A percentile compares a stretch with the other conserved stretches of the same genome.
Evolutionary conservation across 2,797 vertebrate genomes (phyloP).

Genomic region (Scyliorhinus canicula): DNA sequence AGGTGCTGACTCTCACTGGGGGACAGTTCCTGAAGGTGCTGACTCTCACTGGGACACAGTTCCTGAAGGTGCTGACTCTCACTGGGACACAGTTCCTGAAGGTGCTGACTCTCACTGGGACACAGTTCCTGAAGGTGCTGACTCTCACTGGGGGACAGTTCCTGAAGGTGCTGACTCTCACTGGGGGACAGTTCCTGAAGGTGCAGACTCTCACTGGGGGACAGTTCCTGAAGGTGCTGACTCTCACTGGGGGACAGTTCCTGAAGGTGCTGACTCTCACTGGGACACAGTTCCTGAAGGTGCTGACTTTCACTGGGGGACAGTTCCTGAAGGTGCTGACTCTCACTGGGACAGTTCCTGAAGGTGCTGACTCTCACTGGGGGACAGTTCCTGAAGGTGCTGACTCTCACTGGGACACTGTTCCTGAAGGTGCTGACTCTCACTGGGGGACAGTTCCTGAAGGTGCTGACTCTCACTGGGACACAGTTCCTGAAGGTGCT

Average conservation of each 20-base stretch:
- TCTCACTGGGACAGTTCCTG: not conserved
- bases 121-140: not conserved
- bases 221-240: not conserved
- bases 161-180: not conserved
- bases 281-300: not conserved
- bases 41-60: not conserved
- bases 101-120: not conserved
- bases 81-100: not conserved
- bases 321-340: not conserved
- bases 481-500: not conserved
- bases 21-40: not conserved
- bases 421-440: not conserved
- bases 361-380: not conserved
- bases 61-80: not conserved
- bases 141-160: not conserved
- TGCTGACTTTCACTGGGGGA: not conserved
- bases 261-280: not conserved
- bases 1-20: not conserved
- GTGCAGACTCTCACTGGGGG: not conserved
- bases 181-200: not conserved
- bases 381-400: not conserved
- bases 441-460: not conserved
- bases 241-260: not conserved
- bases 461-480: not conserved
- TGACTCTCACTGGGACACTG: not conserved